phyloP scores from a whole-genome alignment of 2,888 invertebrate genomes.

The Acanthoscelides obtectus region DNA sequence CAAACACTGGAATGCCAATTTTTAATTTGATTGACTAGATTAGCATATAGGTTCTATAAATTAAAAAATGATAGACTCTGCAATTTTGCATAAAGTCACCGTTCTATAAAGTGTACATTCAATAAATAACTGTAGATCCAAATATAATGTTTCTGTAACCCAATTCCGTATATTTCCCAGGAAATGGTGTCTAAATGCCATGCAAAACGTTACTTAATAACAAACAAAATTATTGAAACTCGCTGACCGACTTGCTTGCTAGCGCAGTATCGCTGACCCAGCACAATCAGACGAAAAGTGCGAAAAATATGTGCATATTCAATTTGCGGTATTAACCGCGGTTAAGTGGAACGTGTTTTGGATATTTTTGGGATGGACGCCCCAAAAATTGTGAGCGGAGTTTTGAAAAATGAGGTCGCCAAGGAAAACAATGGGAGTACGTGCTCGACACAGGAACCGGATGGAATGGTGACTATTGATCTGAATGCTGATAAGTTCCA shows the following conservation, averaged over 20 bases:
- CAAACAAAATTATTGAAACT: not conserved
- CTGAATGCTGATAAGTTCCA: constrained; percentile 27
- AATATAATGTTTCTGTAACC: not conserved
- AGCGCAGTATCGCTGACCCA: not conserved
- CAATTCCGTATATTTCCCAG: not conserved
- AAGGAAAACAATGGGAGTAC: not conserved
- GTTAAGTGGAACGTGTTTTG: not conserved
- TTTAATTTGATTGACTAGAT: too few species aligned
- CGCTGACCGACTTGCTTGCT: not conserved
- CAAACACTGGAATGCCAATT: too few species aligned
- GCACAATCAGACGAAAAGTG: not conserved
- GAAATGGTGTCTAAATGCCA: not conserved
- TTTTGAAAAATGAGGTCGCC: constrained; percentile 8
- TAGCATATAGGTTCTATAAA: too few species aligned
- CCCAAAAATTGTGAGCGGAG: not conserved
- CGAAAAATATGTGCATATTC: not conserved
- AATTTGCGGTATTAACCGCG: not conserved
- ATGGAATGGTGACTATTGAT: constrained; percentile 40
- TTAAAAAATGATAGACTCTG: too few species aligned
- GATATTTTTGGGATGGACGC: not conserved
- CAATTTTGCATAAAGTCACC: not conserved
- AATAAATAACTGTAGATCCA: not conserved
- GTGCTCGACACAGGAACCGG: constrained; percentile 32
- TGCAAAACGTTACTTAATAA: not conserved
- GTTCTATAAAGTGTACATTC: not conserved